Conservation (phyloP, 2,113 vertebrate species). For the Lepisosteus oculatus region DNA sequence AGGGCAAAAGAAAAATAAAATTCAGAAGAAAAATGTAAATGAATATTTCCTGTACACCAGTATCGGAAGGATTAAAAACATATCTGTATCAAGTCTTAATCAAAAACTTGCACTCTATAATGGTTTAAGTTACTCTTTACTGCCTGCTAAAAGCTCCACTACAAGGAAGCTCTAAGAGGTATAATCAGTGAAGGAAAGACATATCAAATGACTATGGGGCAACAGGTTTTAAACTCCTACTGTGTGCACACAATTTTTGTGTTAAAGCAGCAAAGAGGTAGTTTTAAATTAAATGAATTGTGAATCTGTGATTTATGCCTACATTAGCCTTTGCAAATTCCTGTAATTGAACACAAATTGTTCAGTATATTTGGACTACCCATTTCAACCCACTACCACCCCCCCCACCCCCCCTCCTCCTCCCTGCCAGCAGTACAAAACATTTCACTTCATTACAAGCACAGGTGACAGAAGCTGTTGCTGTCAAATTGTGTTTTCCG, state of each 20-base stretch:
- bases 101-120: not conserved
- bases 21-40: too few species aligned
- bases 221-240: not conserved
- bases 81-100: too few species aligned
- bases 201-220: not conserved
- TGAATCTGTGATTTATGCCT: constrained; percentile 3
- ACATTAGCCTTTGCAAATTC: not conserved
- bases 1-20: too few species aligned
- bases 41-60: too few species aligned
- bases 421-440: constrained; percentile 3
- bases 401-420: too few species aligned
- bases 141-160: not conserved
- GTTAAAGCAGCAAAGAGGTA: not conserved
- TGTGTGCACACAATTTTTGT: not conserved
- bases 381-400: not conserved
- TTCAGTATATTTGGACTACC: constrained; percentile 5
- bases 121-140: not conserved
- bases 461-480: constrained; percentile 18
- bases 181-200: not conserved
- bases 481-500: constrained; percentile 24
- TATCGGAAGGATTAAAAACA: too few species aligned
- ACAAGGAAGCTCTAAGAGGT: not conserved
- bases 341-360: constrained; percentile 16
- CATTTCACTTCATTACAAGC: constrained; percentile 21
- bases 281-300: not conserved